Percentiles rank a stretch among this genome's conserved stretches.
Conservation (phyloP, 2,797 vertebrate species). For the Protonibea diacanthus region DNA sequence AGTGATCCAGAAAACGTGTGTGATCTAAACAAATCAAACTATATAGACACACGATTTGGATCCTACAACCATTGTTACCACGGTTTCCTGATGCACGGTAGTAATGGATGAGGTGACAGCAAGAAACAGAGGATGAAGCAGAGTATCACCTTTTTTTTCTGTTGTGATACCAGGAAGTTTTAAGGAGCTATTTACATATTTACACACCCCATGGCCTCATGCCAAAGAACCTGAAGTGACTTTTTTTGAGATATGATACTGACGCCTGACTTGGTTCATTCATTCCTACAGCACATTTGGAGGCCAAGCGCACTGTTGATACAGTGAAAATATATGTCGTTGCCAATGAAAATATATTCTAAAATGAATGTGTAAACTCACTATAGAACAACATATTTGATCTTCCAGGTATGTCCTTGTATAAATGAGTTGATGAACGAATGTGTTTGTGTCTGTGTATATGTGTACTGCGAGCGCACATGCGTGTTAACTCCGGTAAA, state of each 20-base stretch:
- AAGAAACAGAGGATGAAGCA: background rate
- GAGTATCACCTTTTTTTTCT: background rate
- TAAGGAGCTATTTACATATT: background rate
- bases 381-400: background rate
- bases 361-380: background rate
- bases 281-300: background rate
- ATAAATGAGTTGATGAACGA: conserved; percentile 6
- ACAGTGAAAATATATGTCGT: background rate
- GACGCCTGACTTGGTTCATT: background rate
- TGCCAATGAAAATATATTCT: background rate
- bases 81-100: conserved; percentile 28
- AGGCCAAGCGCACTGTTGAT: background rate
- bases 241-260: background rate
- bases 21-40: no score
- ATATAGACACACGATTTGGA: no score
- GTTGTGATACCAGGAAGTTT: background rate
- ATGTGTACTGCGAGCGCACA: conserved; percentile 11
- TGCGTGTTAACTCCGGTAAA: conserved; percentile 8
- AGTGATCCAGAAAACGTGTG: no score
- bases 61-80: background rate
- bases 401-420: background rate
- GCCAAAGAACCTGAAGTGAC: background rate
- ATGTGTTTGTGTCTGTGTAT: conserved; percentile 4
- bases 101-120: conserved; percentile 22
- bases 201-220: background rate